Evolutionary conservation across 2,113 vertebrate genomes (phyloP).

Genomic region (Gymnogyps californianus): DNA sequence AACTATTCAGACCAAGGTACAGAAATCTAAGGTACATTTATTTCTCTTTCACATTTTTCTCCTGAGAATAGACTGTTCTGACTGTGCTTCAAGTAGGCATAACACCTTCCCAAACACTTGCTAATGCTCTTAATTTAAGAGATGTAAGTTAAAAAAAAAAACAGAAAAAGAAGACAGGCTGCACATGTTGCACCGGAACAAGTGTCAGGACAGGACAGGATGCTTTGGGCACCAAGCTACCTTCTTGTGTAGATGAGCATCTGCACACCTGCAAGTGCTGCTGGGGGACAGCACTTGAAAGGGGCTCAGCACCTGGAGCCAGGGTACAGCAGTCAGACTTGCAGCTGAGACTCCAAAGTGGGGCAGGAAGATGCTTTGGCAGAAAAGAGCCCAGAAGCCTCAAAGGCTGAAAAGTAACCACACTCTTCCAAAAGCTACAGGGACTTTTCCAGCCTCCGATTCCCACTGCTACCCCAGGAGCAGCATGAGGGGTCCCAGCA

Average conservation of each 20-base stretch:
- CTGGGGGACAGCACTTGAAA: neutral
- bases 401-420: neutral
- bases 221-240: neutral
- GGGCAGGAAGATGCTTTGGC: neutral
- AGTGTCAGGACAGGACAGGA: neutral
- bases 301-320: neutral
- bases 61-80: neutral
- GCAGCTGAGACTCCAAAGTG: neutral
- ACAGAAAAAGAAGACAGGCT: neutral
- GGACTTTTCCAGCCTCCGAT: neutral
- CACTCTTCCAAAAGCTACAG: neutral
- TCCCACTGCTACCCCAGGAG: neutral
- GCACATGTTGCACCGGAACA: neutral
- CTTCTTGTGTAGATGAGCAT: neutral
- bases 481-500: neutral
- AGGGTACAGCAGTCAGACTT: neutral
- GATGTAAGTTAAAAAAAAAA: neutral
- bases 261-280: neutral
- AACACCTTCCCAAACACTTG: neutral
- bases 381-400: neutral
- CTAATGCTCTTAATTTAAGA: neutral
- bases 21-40: slow-evolving; percentile 37
- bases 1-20: neutral
- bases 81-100: neutral
- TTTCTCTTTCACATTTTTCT: neutral